Conservation (phyloP, 2,888 invertebrate genomes). For the Clunio marinus region DNA sequence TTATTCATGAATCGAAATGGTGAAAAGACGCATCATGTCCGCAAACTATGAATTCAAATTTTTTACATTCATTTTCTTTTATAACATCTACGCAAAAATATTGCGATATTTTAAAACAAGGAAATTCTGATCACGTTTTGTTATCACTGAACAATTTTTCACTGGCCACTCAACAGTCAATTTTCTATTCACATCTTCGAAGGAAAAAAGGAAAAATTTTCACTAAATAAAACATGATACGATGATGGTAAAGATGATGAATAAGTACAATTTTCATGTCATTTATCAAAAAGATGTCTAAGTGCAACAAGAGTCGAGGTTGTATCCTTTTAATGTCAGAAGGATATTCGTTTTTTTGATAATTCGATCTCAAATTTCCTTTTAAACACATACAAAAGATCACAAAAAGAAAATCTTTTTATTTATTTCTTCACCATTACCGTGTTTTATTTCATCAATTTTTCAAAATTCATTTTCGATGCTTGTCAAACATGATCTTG, state of each 20-base stretch:
- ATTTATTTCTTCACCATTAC: not conserved
- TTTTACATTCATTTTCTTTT: not conserved
- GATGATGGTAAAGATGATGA: constrained; percentile 32
- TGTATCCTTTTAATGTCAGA: not conserved
- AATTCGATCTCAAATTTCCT: constrained; percentile 1
- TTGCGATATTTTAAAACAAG: too few relatives aligned
- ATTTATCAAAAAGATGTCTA: constrained; percentile 19
- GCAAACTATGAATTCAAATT: not conserved
- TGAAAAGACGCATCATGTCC: not conserved
- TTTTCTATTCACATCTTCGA: not conserved
- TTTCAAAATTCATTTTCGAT: not conserved
- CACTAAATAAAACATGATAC: constrained; percentile 23
- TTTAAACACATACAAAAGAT: not conserved
- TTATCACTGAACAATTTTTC: constrained; percentile 31
- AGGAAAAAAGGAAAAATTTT: constrained; percentile 7
- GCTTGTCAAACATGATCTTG: constrained; percentile 35
- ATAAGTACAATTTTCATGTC: constrained; percentile 36
- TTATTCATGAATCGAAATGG: not conserved
- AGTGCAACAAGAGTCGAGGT: not conserved
- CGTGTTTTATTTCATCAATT: constrained; percentile 15
- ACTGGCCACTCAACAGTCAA: constrained; percentile 22
- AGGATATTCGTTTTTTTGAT: too few relatives aligned
- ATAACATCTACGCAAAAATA: not conserved
- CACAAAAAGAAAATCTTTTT: not conserved
- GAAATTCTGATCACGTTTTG: constrained; percentile 15